Evolutionary conservation across 2,113 vertebrate species (phyloP).

Genomic region (Cariama cristata): DNA sequence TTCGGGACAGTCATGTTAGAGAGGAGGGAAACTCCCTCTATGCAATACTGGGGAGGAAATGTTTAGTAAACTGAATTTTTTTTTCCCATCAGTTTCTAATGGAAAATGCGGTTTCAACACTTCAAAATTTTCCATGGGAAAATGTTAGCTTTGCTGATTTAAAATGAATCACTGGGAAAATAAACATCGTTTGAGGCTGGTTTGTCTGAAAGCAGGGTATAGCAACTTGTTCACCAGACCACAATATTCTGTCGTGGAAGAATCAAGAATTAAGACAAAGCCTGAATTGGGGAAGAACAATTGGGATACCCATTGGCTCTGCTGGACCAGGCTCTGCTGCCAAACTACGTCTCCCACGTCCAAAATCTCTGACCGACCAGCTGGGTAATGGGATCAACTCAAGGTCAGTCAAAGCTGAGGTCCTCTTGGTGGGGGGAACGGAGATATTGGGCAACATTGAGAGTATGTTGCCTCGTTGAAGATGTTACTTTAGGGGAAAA

Average conservation of each 20-base stretch:
- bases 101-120: constrained; percentile 25
- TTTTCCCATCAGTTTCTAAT: background rate
- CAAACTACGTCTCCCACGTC: background rate
- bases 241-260: background rate
- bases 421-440: rapidly evolving
- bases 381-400: background rate
- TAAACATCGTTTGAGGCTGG: background rate
- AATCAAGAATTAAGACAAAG: background rate
- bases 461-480: rapidly evolving
- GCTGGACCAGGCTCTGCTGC: background rate
- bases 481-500: background rate
- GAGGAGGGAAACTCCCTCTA: background rate
- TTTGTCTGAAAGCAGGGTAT: background rate
- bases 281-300: background rate
- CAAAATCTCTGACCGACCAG: background rate
- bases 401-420: background rate
- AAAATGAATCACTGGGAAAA: constrained; percentile 30
- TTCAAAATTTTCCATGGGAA: constrained; percentile 12
- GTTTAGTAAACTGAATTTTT: background rate
- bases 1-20: background rate
- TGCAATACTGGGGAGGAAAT: background rate
- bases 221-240: background rate
- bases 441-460: background rate
- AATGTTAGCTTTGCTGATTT: background rate
- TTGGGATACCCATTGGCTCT: background rate